Conservation (phyloP, 2,797 vertebrate species). For the Sorex maritimensis region DNA sequence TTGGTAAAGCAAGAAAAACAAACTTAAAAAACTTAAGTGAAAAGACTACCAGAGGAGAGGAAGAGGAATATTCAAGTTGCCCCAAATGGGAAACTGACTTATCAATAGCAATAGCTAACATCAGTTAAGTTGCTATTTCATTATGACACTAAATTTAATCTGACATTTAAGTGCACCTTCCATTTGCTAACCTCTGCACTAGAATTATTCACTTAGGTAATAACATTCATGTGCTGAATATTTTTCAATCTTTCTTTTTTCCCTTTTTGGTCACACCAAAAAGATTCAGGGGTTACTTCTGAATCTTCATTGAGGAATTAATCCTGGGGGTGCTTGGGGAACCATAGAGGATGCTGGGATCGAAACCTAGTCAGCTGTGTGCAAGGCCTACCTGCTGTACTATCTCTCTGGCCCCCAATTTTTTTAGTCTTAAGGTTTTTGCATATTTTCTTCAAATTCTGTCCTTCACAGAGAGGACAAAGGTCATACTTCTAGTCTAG, state of each 20-base stretch:
- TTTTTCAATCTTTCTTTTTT: too few relatives aligned
- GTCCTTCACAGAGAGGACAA: conserved; percentile 24
- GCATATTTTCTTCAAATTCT: conserved; percentile 29
- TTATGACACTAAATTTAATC: not conserved
- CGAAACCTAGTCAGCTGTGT: too few relatives aligned
- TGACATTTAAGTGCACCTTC: not conserved
- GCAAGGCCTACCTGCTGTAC: too few relatives aligned
- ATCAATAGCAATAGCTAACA: not conserved
- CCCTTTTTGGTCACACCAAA: too few relatives aligned
- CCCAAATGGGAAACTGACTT: not conserved
- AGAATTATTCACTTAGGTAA: not conserved
- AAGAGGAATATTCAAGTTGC: not conserved
- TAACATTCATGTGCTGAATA: not conserved
- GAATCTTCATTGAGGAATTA: too few relatives aligned
- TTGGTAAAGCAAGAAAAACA: not conserved
- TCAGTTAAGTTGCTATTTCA: not conserved
- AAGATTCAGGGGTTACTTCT: too few relatives aligned
- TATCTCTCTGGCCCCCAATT: not conserved
- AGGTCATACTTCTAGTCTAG: conserved; percentile 8
- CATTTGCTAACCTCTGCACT: too few relatives aligned
- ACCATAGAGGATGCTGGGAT: too few relatives aligned
- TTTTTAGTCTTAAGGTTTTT: not conserved
- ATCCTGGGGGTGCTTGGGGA: too few relatives aligned
- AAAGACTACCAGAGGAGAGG: not conserved
- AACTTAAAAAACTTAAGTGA: too few relatives aligned